These are phyloP conservation scores for Taenioides sp. DNA, from an alignment of 2,797 vertebrate species.

Conservation along the genomic window DNA sequence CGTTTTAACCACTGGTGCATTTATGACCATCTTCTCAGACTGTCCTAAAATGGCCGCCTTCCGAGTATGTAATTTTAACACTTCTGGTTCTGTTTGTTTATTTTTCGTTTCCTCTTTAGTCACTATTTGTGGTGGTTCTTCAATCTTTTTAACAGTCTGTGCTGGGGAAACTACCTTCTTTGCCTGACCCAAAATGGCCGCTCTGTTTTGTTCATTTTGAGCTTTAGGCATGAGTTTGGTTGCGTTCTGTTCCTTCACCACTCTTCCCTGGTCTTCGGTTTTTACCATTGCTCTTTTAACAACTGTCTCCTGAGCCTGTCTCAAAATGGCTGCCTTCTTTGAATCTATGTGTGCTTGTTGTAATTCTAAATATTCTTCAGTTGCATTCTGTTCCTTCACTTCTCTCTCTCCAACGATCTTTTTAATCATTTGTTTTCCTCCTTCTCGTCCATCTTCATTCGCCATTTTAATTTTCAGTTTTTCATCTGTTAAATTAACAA, in stretches of 20 bases:
- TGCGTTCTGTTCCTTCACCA: slow-evolving; percentile 6
- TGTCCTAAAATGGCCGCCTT: background rate
- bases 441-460: no score
- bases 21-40: background rate
- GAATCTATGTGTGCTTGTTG: no score
- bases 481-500: no score
- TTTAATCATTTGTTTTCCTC: background rate
- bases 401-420: slow-evolving; percentile 42
- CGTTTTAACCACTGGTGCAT: background rate
- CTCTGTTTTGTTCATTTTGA: background rate
- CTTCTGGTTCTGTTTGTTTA: background rate
- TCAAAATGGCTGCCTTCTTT: no score
- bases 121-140: background rate
- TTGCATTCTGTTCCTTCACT: slow-evolving; percentile 1
- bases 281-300: background rate
- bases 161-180: no score
- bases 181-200: no score
- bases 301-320: background rate
- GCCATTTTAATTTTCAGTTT: no score
- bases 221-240: background rate
- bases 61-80: background rate
- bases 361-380: no score
- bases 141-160: background rate
- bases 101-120: background rate
- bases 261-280: slow-evolving; percentile 34